Base-by-base conservation (phyloP, 2,797 vertebrate species). In the Enteromius paludinosus region DNA sequence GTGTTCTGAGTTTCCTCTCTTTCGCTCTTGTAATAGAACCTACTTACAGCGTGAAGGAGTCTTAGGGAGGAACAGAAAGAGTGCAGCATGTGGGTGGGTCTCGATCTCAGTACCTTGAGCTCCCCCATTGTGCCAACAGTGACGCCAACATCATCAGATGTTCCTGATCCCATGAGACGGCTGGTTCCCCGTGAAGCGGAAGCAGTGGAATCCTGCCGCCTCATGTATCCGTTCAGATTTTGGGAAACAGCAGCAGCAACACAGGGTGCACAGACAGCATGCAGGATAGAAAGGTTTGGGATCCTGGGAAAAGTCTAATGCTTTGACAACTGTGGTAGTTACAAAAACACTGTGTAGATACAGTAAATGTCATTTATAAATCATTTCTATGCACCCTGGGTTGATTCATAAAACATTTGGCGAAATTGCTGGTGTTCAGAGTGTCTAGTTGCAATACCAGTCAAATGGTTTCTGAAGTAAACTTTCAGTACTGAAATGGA, bases 31-130 rank as follows among this genome's bases (percentile, higher is more conserved):
- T 78, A 68, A 76, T 79, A 61, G 70, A 65, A 59, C 69, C 62
- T 30, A 54, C 12, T 65, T 47, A 30, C 65, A 79, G 75, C 28
- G 64, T 18, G 33, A 38, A 49, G 25, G 23, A 77, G 77, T 70
- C 59, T 87, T 86, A 87, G 78, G 88, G 74, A 84, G 89, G 89
- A 43, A 81, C 83, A 77, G 84, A 78, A 75, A 83, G 88, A 89
- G 91, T 85, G 54, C 91, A 90, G 83, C 79, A 73, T 77, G 93
- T 92, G 91, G 92, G 92, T 81, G 90, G 91, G 90, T 78, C 85
- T 90, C 89, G 90, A 91, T 91, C 89, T 92, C 88, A 64, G 41
- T 41, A 64, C 86, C 77, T 87, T 86, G 82, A 84, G 43, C 71
- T 56, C 73, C 83, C 83, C 72, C 82, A 86, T 79, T 30, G 79